A percentile compares a stretch with the other conserved stretches of the same genome.
Conservation (phyloP, 2,113 vertebrate genomes). For the Anguilla japonica region DNA sequence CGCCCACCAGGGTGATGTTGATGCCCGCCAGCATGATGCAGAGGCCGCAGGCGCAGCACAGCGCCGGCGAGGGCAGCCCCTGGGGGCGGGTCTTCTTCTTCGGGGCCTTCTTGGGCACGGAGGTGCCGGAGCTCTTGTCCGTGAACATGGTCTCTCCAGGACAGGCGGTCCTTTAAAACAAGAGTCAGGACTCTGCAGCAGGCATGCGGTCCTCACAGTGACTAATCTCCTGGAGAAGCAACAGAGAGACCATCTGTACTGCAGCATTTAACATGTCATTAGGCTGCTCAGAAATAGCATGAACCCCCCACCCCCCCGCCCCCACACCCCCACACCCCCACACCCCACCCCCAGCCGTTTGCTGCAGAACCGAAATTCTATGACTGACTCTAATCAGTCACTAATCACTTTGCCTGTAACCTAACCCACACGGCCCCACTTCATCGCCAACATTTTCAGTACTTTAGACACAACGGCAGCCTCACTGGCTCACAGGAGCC, state of each 20-base stretch:
- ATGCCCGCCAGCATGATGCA: constrained; percentile 93
- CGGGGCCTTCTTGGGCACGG: constrained; percentile 62
- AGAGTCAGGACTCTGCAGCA: no score
- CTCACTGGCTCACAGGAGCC: not conserved
- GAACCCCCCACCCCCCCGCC: no score
- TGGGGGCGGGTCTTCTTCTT: constrained; percentile 68
- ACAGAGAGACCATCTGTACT: not conserved
- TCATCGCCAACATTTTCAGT: no score
- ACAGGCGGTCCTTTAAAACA: not conserved
- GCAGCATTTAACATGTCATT: not conserved
- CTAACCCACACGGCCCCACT: no score
- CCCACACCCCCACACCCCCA: no score
- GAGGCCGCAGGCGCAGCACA: constrained; percentile 91
- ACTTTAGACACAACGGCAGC: not conserved
- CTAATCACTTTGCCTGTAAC: no score
- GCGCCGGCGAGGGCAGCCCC: constrained; percentile 82
- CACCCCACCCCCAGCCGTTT: not conserved
- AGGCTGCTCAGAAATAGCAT: not conserved
- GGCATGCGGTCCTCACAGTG: not conserved
- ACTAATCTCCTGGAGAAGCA: not conserved
- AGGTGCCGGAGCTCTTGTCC: constrained; percentile 65
- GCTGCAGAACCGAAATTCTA: not conserved
- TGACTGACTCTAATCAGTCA: no score
- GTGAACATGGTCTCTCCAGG: constrained; percentile 62
- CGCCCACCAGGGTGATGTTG: constrained; percentile 93